Evolutionary conservation across 1,140 invertebrate species (phyloP).

Genomic region (Aethina tumida): DNA sequence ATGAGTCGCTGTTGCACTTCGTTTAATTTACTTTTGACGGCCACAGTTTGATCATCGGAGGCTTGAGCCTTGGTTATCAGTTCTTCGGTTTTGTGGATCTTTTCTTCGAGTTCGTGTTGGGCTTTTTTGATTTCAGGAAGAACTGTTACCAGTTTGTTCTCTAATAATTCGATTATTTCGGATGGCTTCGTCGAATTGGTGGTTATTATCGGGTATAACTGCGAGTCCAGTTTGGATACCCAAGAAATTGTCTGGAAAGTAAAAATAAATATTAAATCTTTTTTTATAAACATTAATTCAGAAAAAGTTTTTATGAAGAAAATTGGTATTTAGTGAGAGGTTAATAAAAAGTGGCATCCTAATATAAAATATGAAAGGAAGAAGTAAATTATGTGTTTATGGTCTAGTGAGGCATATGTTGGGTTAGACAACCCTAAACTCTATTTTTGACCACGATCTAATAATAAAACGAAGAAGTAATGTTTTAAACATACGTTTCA

Average conservation of each 20-base stretch:
- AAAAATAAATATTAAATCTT: slow-evolving; percentile 7
- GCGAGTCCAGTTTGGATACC: slow-evolving; percentile 61
- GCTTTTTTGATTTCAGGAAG: slow-evolving; percentile 53
- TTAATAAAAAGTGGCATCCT: no score
- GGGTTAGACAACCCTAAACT: no score
- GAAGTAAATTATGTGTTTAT: no score
- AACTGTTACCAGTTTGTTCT: slow-evolving; percentile 49
- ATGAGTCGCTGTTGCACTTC: slow-evolving; percentile 57
- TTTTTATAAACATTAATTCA: slow-evolving; percentile 1
- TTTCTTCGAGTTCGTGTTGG: slow-evolving; percentile 58
- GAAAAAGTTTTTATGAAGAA: background rate
- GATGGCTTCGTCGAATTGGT: slow-evolving; percentile 48
- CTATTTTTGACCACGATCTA: no score
- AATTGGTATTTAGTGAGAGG: no score
- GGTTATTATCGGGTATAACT: slow-evolving; percentile 68
- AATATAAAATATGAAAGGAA: no score
- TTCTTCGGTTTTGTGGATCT: slow-evolving; percentile 54
- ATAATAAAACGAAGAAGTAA: no score
- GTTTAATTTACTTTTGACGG: slow-evolving; percentile 45
- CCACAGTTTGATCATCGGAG: slow-evolving; percentile 29
- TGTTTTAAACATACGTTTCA: no score
- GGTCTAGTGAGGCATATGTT: no score
- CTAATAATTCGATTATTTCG: slow-evolving; percentile 47
- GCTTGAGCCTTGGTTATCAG: slow-evolving; percentile 30
- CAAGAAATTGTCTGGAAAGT: slow-evolving; percentile 60